A percentile compares a stretch with the other conserved stretches of the same genome.
phyloP scores from a whole-genome alignment of 2,113 vertebrate species.

The Cathartes aura region DNA sequence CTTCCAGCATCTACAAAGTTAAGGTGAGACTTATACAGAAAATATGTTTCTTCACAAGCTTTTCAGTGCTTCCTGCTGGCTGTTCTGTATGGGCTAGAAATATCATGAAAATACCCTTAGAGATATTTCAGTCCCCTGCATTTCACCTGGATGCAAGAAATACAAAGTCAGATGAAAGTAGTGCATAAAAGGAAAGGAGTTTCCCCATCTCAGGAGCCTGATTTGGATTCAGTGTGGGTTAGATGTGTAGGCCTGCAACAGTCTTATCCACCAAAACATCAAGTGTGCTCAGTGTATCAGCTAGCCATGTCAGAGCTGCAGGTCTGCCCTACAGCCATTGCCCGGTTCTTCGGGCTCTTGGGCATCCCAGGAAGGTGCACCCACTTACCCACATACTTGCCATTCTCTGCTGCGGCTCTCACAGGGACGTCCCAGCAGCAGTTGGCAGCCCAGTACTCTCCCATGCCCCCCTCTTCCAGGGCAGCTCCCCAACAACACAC shows the following conservation, averaged over 20 bases:
- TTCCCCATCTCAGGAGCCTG: neutral
- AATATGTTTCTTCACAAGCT: neutral
- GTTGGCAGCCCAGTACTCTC: neutral
- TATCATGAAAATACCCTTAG: neutral
- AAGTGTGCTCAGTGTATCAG: too few relatives aligned
- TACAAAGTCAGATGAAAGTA: neutral
- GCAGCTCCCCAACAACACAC: neutral
- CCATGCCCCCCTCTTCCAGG: rapidly evolving
- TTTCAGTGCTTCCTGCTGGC: neutral
- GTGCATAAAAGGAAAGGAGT: neutral
- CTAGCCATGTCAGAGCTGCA: neutral
- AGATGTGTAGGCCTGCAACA: neutral
- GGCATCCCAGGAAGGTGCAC: neutral
- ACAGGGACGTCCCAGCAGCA: neutral
- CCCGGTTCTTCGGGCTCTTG: rapidly evolving
- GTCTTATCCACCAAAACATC: neutral
- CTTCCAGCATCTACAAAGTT: neutral
- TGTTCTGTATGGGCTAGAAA: neutral
- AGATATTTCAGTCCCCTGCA: neutral
- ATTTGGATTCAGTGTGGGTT: neutral
- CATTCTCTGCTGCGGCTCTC: too few relatives aligned
- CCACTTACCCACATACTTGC: neutral
- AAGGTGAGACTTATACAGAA: neutral
- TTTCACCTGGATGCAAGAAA: neutral
- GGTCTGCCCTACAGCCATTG: neutral